Evolutionary conservation across 2,113 vertebrate species (phyloP), one percentile per base, ranked within the genome.

Genomic region (Peromyscus leucopus): DNA sequence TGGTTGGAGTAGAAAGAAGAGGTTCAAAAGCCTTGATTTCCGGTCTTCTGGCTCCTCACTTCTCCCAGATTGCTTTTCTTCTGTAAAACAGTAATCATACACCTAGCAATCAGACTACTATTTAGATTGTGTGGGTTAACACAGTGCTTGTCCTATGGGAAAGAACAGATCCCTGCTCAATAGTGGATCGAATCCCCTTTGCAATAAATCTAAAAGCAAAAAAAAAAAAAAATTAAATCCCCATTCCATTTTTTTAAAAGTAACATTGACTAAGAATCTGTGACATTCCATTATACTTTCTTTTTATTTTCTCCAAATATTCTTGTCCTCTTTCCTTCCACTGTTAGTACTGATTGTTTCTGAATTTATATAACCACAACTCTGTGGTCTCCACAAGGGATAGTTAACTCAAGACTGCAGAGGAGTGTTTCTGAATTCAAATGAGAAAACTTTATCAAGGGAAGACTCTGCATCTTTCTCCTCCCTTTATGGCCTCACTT

Each of bases 311-410:
- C 31, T n/a, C 17, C 2, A 9, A 69, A 22, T 65, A 28, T 42
- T 92, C 19, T 63, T 94, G 36, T 65, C 86, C 13, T 89, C 26
- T 82, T n/a, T 72, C 31, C 10, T 95, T 91, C 71, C 67, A 21
- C 93, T 96, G 96, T 96, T 87, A 94, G n/a, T 55, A 84, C 8
- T 55, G 28, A 39, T 96, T 97, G 57, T 96, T 86, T 87, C 67
- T 89, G 46, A 28, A 96, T 93, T 95, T 89, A 71, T 7, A 17
- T 95, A 96, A 96, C 79, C 65, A 7, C 86, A 96, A 65, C 61
- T 67, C 13, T 93, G 51, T 88, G 80, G 51, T 85, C 84, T 85
- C 85, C n/a, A 82, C 7, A 57, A 93, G 74, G 51, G 61, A 84
- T 71, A 94, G 79, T 33, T 96, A 78, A 90, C 51, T 92, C 69